Base-by-base conservation (phyloP, 2,888 invertebrate genomes). In the Catocala sponsa region DNA sequence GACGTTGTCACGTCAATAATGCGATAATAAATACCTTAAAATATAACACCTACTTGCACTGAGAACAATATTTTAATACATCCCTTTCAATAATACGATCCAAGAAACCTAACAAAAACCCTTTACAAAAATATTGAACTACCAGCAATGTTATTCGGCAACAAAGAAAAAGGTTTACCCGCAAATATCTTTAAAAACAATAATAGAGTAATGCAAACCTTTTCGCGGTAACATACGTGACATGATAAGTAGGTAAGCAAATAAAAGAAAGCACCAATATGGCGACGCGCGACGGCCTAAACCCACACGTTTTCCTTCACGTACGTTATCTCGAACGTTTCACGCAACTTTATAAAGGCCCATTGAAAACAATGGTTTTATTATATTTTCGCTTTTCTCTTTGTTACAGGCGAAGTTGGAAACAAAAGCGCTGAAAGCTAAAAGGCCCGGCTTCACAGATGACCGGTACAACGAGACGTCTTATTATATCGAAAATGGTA, bases 401-500 rank as follows among this genome's bases (percentile, higher is more conserved):
- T 95, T 95, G 91, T 97, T 96, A 55, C 96, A 98, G 97, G 97
- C 98, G 44, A 98, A 98, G 95, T 95, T 98, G 88, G 98, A 98
- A 95, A 98, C 98, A 80, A 98, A 98, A 94, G 98, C 98, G 55
- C 90, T 98, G 79, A 98, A 98, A 93, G 98, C 98, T 63, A 98
- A 98, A 91, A 96, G 98, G 90, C 98, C 98, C 0, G 98, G 98
- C 76, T 98, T 98, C 92, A 98, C 98, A 43, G 98, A 98, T 92
- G 98, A 98, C 89, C 96, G 98, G 79, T 98, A 98, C 95, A 98
- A 98, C 92, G 98, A 98, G 94, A 98, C 98, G 15, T 98, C 98
- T 59, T 99, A 98, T 93, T 98, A 98, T 93, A 97, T 98, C 83
- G 98, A 99, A 95, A 98, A 98, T 95, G 98, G 98, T 98, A 91